These are phyloP conservation scores for Aphaenogaster floridana DNA, from an alignment of 1,140 invertebrate species.

Conservation along the genomic window DNA sequence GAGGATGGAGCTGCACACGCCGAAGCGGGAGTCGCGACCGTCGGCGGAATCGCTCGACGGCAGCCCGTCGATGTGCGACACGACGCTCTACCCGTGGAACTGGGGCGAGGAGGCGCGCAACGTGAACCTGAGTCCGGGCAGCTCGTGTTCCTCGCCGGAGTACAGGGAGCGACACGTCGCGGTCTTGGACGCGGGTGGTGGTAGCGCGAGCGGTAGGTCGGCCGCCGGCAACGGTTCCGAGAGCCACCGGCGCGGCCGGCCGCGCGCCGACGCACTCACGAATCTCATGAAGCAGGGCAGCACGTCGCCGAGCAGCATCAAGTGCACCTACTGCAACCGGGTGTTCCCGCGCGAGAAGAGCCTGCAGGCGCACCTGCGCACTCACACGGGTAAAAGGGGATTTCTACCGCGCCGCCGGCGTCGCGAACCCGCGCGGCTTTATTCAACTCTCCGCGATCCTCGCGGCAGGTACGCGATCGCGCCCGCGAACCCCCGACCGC, in stretches of 20 bases:
- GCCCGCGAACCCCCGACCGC: no score
- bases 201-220: slow-evolving; percentile 60
- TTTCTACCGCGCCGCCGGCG: background rate
- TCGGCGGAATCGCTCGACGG: slow-evolving; percentile 73
- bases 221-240: slow-evolving; percentile 59
- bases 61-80: slow-evolving; percentile 84
- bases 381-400: slow-evolving; percentile 90
- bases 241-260: slow-evolving; percentile 89
- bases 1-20: slow-evolving; percentile 81
- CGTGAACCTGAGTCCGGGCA: slow-evolving; percentile 84
- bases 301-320: slow-evolving; percentile 91
- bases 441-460: background rate
- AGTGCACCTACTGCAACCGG: slow-evolving; percentile 91
- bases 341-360: slow-evolving; percentile 94
- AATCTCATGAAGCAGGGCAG: slow-evolving; percentile 92
- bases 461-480: no score
- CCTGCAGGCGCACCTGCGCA: slow-evolving; percentile 93
- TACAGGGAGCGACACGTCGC: slow-evolving; percentile 73
- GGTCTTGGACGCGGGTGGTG: slow-evolving; percentile 28
- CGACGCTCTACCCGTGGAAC: slow-evolving; percentile 83
- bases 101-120: slow-evolving; percentile 85
- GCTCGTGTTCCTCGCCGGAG: slow-evolving; percentile 85
- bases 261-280: slow-evolving; percentile 91
- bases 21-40: slow-evolving; percentile 77
- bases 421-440: background rate